Conservation (phyloP, 2,888 invertebrate species). For the Deilephila elpenor region DNA sequence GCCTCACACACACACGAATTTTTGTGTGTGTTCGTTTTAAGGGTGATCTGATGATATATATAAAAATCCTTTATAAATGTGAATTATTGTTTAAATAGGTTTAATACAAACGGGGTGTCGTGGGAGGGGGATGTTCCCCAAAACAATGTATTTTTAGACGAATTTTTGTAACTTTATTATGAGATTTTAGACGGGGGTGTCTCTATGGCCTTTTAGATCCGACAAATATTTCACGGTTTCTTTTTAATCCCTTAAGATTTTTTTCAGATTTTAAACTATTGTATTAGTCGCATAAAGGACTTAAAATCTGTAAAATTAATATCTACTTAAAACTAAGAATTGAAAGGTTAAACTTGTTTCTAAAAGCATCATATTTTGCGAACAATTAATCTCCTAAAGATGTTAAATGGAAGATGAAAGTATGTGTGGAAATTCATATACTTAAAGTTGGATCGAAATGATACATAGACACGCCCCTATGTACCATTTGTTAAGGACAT, state of each 20-base stretch:
- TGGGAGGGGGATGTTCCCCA: neutral
- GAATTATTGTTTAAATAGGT: slow-evolving; percentile 3
- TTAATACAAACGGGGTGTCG: slow-evolving; percentile 9
- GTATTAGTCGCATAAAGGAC: too few relatives aligned
- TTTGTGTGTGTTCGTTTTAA: slow-evolving; percentile 25
- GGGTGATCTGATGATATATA: slow-evolving; percentile 37
- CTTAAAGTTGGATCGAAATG: too few relatives aligned
- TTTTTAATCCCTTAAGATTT: neutral
- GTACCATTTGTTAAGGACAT: neutral
- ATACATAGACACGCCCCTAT: neutral
- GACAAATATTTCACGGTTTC: neutral
- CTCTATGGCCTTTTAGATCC: slow-evolving; percentile 10
- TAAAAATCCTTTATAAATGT: slow-evolving; percentile 18
- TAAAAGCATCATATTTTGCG: too few relatives aligned
- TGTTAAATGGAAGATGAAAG: too few relatives aligned
- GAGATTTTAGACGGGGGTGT: slow-evolving; percentile 6
- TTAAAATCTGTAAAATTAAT: too few relatives aligned
- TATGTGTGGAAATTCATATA: too few relatives aligned
- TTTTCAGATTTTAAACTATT: too few relatives aligned
- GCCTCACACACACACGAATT: neutral
- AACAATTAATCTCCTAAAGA: too few relatives aligned
- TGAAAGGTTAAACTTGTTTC: too few relatives aligned
- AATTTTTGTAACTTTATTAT: slow-evolving; percentile 9
- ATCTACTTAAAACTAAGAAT: too few relatives aligned
- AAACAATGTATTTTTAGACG: slow-evolving; percentile 18